These are phyloP conservation scores for Drosophila austrosaltans DNA, from an alignment of 2,888 invertebrate species.

Conservation along the genomic window DNA sequence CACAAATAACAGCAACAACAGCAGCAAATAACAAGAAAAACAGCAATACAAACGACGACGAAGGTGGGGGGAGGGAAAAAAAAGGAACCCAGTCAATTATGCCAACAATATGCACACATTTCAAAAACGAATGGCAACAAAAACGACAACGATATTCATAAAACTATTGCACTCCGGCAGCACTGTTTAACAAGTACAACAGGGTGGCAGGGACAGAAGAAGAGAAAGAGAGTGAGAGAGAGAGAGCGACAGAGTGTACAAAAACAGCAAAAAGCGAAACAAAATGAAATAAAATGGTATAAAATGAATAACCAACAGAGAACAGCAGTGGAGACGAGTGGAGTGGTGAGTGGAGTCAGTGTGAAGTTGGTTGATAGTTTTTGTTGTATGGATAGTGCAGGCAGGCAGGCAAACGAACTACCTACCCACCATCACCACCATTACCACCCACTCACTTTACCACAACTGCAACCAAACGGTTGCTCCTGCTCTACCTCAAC, in stretches of 20 bases:
- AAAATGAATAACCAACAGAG: constrained; percentile 21
- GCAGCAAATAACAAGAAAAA: constrained; percentile 6
- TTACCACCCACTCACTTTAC: not conserved
- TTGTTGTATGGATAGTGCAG: constrained; percentile 14
- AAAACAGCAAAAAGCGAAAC: constrained; percentile 21
- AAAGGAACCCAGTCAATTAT: constrained; percentile 73
- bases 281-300: constrained; percentile 54
- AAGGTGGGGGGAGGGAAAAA: not conserved
- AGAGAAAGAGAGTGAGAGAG: not conserved
- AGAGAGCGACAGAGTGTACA: constrained; percentile 8
- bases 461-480: constrained; percentile 10
- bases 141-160: constrained; percentile 52
- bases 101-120: constrained; percentile 75
- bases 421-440: not conserved
- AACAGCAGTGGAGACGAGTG: not conserved
- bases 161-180: constrained; percentile 59
- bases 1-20: not conserved
- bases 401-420: not conserved
- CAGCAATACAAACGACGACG: not conserved
- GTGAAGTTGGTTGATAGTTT: constrained; percentile 61
- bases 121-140: constrained; percentile 46
- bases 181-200: constrained; percentile 52
- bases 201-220: constrained; percentile 2
- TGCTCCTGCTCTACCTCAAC: constrained; percentile 28
- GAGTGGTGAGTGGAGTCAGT: constrained; percentile 44